Evolutionary conservation across 2,797 vertebrate genomes (phyloP).

Genomic region (Heterohyrax brucei): DNA sequence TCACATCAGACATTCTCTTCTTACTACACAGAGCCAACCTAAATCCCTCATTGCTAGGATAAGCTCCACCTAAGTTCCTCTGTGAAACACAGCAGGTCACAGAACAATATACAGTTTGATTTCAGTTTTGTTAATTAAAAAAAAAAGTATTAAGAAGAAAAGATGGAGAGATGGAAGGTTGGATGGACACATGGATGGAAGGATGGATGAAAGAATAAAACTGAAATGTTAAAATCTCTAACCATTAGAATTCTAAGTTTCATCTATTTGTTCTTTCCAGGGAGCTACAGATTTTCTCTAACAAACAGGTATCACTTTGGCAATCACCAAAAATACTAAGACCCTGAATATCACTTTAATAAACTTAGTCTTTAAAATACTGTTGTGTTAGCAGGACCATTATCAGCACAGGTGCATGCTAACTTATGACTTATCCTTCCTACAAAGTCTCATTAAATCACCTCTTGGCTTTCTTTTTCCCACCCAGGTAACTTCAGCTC

Average conservation of each 20-base stretch:
- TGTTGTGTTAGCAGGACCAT: background rate
- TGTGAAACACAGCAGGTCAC: background rate
- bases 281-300: conserved; percentile 3
- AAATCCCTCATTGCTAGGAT: conserved; percentile 26
- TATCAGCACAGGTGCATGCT: conserved; percentile 31
- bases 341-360: conserved; percentile 4
- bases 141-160: no score
- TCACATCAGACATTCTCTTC: conserved; percentile 50
- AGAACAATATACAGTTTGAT: conserved; percentile 31
- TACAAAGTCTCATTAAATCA: conserved; percentile 12
- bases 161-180: background rate
- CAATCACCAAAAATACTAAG: conserved; percentile 35
- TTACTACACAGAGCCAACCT: conserved; percentile 14
- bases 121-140: background rate
- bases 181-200: background rate
- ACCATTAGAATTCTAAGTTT: background rate
- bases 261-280: conserved; percentile 24
- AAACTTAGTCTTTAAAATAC: conserved; percentile 1
- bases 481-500: background rate
- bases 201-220: background rate
- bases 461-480: background rate
- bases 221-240: background rate
- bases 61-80: background rate
- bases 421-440: background rate
- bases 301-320: background rate